Conservation (phyloP, 2,888 invertebrate species). For the Clunio marinus region DNA sequence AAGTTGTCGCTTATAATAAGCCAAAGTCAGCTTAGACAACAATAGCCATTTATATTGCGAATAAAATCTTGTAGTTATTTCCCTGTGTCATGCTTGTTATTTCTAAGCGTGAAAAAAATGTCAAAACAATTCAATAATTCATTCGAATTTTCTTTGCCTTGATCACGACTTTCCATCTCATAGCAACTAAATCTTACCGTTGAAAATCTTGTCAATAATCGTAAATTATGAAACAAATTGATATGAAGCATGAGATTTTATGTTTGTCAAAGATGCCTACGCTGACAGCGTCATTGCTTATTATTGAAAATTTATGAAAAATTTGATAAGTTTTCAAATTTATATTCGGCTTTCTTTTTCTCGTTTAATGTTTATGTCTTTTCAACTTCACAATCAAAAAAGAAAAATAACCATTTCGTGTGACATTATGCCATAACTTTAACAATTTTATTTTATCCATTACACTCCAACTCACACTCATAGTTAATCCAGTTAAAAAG, state of each 20-base stretch:
- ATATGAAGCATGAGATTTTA: constrained; percentile 14
- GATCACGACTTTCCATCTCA: background rate
- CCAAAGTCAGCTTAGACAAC: too few relatives aligned
- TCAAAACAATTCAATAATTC: background rate
- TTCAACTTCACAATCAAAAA: too few relatives aligned
- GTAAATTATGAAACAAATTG: background rate
- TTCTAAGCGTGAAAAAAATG: background rate
- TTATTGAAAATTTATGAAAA: constrained; percentile 2
- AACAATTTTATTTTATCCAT: background rate
- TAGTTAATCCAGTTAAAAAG: background rate
- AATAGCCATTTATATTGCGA: too few relatives aligned
- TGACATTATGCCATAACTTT: background rate
- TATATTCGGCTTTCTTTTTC: background rate
- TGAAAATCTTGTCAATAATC: background rate
- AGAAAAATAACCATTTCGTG: too few relatives aligned
- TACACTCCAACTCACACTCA: too few relatives aligned
- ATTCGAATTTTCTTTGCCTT: background rate
- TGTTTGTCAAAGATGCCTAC: constrained; percentile 21
- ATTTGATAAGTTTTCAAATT: background rate
- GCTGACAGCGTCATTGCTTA: constrained; percentile 1
- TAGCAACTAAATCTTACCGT: background rate
- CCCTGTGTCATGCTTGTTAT: too few relatives aligned
- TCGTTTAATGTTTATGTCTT: background rate
- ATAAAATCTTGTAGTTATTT: too few relatives aligned
- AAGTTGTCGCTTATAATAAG: too few relatives aligned